Conservation (phyloP, 2,797 vertebrate genomes). For the Pseudochaenichthys georgianus region DNA sequence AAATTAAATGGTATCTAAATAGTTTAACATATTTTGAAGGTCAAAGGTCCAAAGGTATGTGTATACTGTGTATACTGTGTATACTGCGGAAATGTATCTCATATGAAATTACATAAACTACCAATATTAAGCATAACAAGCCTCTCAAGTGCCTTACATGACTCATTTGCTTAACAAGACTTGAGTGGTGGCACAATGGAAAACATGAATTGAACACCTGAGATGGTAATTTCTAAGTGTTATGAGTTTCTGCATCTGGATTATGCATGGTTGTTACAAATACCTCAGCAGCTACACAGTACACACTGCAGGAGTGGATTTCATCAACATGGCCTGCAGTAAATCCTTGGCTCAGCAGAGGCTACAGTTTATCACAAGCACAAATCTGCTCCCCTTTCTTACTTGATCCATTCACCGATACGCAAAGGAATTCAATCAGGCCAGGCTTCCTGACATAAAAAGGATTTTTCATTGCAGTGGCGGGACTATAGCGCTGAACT, state of each 20-base stretch:
- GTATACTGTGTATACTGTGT: neutral
- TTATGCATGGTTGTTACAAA: slow-evolving; percentile 64
- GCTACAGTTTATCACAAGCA: slow-evolving; percentile 85
- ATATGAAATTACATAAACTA: slow-evolving; percentile 38
- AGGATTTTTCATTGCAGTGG: slow-evolving; percentile 76
- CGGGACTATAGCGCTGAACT: slow-evolving; percentile 68
- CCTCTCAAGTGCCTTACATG: slow-evolving; percentile 22
- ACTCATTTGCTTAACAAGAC: slow-evolving; percentile 54
- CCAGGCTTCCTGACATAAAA: slow-evolving; percentile 83
- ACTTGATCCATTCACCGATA: slow-evolving; percentile 87
- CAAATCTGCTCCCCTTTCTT: slow-evolving; percentile 83
- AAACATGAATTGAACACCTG: slow-evolving; percentile 59
- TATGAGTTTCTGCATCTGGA: slow-evolving; percentile 49
- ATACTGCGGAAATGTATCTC: slow-evolving; percentile 2
- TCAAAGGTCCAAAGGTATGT: neutral
- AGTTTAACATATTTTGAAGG: too few species aligned
- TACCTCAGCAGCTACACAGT: slow-evolving; percentile 36
- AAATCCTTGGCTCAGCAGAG: slow-evolving; percentile 82
- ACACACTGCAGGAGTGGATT: slow-evolving; percentile 77
- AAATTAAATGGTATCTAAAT: too few species aligned
- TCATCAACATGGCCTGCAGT: slow-evolving; percentile 76
- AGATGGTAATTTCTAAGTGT: slow-evolving; percentile 53
- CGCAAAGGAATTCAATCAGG: slow-evolving; percentile 87
- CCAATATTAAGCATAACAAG: slow-evolving; percentile 31
- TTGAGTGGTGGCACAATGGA: slow-evolving; percentile 39